These are phyloP conservation scores for Cenopis cana DNA, from an alignment of 2,888 invertebrate species.

Conservation along the genomic window DNA sequence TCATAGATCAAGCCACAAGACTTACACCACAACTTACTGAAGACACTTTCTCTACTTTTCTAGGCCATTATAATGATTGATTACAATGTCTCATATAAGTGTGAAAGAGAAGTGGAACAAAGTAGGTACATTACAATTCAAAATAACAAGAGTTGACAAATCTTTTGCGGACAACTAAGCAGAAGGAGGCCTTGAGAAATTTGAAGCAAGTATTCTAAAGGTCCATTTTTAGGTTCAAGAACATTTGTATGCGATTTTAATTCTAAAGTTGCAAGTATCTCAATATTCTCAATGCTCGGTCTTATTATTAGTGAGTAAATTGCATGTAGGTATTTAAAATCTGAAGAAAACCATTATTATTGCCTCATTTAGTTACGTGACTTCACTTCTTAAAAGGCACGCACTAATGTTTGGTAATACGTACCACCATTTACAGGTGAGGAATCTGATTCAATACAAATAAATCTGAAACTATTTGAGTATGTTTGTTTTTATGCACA, in stretches of 20 bases:
- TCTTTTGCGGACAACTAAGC: conserved; percentile 78
- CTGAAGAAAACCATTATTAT: neutral
- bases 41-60: conserved; percentile 47
- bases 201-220: conserved; percentile 76
- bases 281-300: conserved; percentile 45
- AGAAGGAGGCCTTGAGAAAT: conserved; percentile 83
- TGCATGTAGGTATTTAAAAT: neutral
- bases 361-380: conserved; percentile 13
- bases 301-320: neutral
- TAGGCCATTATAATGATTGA: conserved; percentile 32
- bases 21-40: conserved; percentile 47
- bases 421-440: neutral
- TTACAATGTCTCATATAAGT: conserved; percentile 11
- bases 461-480: neutral
- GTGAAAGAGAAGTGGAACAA: conserved; percentile 49
- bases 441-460: neutral
- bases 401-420: conserved; percentile 3
- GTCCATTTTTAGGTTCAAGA: conserved; percentile 41
- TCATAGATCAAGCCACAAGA: conserved; percentile 50
- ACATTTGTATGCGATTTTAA: conserved; percentile 56
- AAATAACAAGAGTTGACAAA: conserved; percentile 78
- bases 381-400: conserved; percentile 1
- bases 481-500: conserved; percentile 1
- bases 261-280: conserved; percentile 70
- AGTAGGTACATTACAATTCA: conserved; percentile 61